These are phyloP conservation scores for Apolygus lucorum DNA, from an alignment of 1,140 invertebrate genomes.

Conservation along the genomic window DNA sequence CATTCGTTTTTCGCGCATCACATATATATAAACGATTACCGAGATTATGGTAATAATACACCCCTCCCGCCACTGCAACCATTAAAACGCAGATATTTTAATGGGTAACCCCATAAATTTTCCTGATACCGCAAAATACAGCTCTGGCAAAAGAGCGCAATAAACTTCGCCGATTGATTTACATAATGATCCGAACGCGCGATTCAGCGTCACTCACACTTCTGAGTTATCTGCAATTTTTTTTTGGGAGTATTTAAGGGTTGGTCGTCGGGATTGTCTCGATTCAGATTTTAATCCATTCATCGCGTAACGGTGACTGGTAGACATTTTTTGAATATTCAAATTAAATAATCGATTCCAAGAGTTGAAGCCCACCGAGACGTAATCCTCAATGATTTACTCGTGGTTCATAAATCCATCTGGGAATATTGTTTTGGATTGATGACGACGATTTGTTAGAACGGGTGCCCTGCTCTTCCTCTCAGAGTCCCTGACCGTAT, in stretches of 20 bases:
- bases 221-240: too few relatives aligned
- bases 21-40: too few relatives aligned
- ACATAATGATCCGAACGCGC: neutral
- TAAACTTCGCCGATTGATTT: neutral
- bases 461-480: neutral
- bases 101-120: too few relatives aligned
- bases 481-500: neutral
- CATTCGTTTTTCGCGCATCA: too few relatives aligned
- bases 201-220: neutral
- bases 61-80: too few relatives aligned
- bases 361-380: neutral
- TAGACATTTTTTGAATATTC: neutral
- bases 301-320: neutral
- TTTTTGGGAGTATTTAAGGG: too few relatives aligned
- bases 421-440: neutral
- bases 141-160: too few relatives aligned
- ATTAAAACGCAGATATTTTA: too few relatives aligned
- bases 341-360: neutral
- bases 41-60: too few relatives aligned
- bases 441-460: neutral
- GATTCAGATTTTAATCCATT: neutral
- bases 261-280: neutral
- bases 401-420: neutral
- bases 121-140: too few relatives aligned
- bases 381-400: neutral